Evolutionary conservation across 2,797 vertebrate species (phyloP).

Genomic region (Coilia nasus): DNA sequence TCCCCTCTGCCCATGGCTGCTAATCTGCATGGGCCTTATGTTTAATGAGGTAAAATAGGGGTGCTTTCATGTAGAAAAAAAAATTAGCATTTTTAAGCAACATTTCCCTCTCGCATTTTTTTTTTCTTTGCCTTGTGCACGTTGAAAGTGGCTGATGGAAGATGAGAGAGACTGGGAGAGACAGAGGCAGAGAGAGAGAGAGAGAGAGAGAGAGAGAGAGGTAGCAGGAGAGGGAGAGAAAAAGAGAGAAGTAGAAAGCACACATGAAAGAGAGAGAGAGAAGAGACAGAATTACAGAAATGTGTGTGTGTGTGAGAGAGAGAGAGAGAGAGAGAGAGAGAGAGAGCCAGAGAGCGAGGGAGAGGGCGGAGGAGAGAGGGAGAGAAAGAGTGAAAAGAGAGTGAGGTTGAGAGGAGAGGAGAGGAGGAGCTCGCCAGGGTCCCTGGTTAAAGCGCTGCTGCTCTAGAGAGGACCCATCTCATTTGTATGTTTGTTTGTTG

Average conservation of each 20-base stretch:
- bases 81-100: conserved; percentile 19
- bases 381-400: conserved; percentile 37
- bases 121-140: background rate
- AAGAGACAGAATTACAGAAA: conserved; percentile 18
- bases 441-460: conserved; percentile 67
- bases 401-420: conserved; percentile 44
- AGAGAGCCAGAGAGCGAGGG: conserved; percentile 38
- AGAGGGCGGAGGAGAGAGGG: conserved; percentile 31
- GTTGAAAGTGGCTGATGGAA: conserved; percentile 2
- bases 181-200: background rate
- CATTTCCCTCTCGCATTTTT: conserved; percentile 48
- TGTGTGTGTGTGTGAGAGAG: no score
- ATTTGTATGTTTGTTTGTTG: conserved; percentile 77
- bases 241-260: conserved; percentile 49
- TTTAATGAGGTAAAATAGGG: conserved; percentile 44
- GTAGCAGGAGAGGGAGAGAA: conserved; percentile 30
- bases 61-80: conserved; percentile 21
- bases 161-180: background rate
- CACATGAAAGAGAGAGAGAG: conserved; percentile 12
- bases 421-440: conserved; percentile 61
- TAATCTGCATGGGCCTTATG: conserved; percentile 48
- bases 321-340: conserved; percentile 42
- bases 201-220: background rate
- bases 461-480: conserved; percentile 69
- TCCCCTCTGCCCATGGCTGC: conserved; percentile 15